A percentile compares a stretch with the other conserved stretches of the same genome.
phyloP scores from a whole-genome alignment of 2,888 invertebrate genomes.

The Tupiocoris notatus region DNA sequence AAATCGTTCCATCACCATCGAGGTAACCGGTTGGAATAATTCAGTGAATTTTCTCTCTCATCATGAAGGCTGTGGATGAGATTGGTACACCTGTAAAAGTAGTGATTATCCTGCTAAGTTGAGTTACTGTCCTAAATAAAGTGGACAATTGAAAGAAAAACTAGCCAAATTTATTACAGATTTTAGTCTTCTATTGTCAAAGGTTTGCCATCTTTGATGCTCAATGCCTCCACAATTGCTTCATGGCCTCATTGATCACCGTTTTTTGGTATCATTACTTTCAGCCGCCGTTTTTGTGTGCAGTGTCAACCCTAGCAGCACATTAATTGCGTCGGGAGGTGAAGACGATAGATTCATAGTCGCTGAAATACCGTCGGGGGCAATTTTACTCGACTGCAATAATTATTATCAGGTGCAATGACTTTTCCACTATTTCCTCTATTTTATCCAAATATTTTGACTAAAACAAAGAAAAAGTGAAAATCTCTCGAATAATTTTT shows the following conservation, averaged over 20 bases:
- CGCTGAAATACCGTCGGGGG: constrained; percentile 65
- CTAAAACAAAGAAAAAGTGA: too few species aligned
- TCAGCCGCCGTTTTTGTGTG: constrained; percentile 68
- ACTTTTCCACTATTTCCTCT: background rate
- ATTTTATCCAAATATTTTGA: too few species aligned
- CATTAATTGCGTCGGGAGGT: constrained; percentile 79
- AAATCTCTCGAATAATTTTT: background rate
- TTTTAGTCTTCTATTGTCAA: too few species aligned
- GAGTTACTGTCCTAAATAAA: too few species aligned
- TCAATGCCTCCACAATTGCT: background rate
- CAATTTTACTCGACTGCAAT: constrained; percentile 14
- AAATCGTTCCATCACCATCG: constrained; percentile 11
- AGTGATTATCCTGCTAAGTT: too few species aligned
- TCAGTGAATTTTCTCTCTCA: background rate
- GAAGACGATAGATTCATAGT: constrained; percentile 89
- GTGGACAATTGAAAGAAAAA: too few species aligned
- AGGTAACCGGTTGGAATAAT: constrained; percentile 13
- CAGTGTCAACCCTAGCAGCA: constrained; percentile 65
- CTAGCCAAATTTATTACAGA: too few species aligned
- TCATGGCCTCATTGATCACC: background rate
- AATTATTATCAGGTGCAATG: constrained; percentile 14
- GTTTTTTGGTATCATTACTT: too few species aligned
- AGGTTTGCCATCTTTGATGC: background rate
- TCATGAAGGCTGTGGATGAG: too few species aligned
- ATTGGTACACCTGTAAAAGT: too few species aligned